Evolutionary conservation across 2,797 vertebrate species (phyloP).

Genomic region (Dendrocincla tyrannina): DNA sequence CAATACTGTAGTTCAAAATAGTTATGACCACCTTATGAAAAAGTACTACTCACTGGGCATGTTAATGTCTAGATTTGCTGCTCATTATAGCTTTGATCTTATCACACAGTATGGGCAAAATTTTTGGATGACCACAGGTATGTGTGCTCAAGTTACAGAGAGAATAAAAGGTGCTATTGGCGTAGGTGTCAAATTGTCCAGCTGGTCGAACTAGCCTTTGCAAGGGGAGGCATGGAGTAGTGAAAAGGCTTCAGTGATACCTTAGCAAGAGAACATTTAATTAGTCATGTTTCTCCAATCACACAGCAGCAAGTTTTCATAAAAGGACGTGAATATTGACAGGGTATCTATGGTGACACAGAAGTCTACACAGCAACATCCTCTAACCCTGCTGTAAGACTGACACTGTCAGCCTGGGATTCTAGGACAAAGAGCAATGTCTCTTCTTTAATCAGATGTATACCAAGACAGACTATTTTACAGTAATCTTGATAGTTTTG

Average conservation of each 20-base stretch:
- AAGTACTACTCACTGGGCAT: not conserved
- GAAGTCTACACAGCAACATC: not conserved
- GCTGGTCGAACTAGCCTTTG: not conserved
- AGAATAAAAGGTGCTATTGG: not conserved
- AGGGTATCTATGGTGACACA: not conserved
- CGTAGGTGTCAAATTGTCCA: not conserved
- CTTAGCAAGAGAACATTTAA: not conserved
- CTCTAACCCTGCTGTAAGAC: not conserved
- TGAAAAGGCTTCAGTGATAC: not conserved
- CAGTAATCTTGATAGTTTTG: not conserved
- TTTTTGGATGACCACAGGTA: not conserved
- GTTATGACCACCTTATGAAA: conserved; percentile 44
- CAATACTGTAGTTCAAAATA: conserved; percentile 1
- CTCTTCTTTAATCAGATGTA: not conserved
- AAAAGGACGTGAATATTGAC: not conserved
- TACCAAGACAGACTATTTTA: not conserved
- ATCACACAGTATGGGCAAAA: not conserved
- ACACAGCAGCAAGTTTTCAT: not conserved
- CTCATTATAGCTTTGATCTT: conserved; percentile 24
- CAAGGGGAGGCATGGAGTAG: accelerated
- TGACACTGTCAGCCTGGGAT: not conserved
- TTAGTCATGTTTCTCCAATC: not conserved
- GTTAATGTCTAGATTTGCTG: conserved; percentile 13
- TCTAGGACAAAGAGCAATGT: not conserved
- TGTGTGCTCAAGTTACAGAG: not conserved